Conservation (phyloP, 2,113 vertebrate genomes). For the Oryzias woworae region DNA sequence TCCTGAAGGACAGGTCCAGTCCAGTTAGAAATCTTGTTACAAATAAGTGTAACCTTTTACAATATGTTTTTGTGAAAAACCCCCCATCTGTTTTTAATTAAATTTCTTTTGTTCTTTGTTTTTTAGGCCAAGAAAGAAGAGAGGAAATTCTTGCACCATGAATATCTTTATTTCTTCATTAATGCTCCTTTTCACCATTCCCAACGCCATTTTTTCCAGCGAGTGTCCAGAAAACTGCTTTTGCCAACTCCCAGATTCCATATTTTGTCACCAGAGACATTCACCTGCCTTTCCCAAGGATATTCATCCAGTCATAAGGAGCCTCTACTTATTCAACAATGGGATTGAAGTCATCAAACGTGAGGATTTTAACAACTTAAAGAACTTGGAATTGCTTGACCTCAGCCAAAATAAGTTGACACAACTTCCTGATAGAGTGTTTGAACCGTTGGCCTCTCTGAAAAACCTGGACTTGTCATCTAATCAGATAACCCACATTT, state of each 20-base stretch:
- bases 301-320: constrained; percentile 75
- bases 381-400: constrained; percentile 86
- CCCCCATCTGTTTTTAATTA: constrained; percentile 5
- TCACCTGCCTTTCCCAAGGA: constrained; percentile 76
- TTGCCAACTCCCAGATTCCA: constrained; percentile 61
- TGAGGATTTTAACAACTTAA: constrained; percentile 82
- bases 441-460: constrained; percentile 84
- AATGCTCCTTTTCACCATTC: constrained; percentile 63
- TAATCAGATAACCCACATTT: constrained; percentile 89
- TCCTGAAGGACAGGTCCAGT: too few relatives aligned
- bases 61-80: too few relatives aligned
- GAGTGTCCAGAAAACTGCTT: constrained; percentile 70
- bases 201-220: constrained; percentile 40
- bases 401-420: constrained; percentile 92
- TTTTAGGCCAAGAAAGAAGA: constrained; percentile 60
- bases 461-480: constrained; percentile 92
- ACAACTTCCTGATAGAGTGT: constrained; percentile 83
- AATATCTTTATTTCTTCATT: constrained; percentile 58
- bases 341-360: constrained; percentile 80
- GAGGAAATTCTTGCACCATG: constrained; percentile 63
- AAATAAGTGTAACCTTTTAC: too few relatives aligned
- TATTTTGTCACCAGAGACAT: constrained; percentile 72
- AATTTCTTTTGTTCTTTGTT: constrained; percentile 34
- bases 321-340: constrained; percentile 88
- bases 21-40: too few relatives aligned